phyloP scores from a whole-genome alignment of 2,888 invertebrate species.

The Malachius bipustulatus region DNA sequence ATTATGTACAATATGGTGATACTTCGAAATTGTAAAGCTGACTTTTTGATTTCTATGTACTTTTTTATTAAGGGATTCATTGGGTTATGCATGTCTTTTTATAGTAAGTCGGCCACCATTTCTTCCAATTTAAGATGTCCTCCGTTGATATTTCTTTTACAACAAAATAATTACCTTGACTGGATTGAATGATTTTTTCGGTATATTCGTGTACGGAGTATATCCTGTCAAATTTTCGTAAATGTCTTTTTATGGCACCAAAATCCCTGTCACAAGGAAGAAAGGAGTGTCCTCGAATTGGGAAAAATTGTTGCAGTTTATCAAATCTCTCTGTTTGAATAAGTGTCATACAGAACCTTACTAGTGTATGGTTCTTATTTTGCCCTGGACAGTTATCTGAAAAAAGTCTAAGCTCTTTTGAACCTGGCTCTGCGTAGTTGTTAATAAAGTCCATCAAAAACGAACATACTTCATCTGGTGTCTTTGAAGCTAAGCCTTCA shows the following conservation, averaged over 20 bases:
- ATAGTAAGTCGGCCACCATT: not conserved
- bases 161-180: not conserved
- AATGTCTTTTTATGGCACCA: not conserved
- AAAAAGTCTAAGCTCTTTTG: slow-evolving; percentile 1
- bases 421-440: not conserved
- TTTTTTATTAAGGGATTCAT: not conserved
- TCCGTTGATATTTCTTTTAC: not conserved
- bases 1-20: not conserved
- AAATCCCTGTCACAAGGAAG: slow-evolving; percentile 1
- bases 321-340: not conserved
- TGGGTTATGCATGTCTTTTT: not conserved
- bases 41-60: not conserved
- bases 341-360: not conserved
- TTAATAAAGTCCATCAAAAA: not conserved
- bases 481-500: slow-evolving; percentile 1
- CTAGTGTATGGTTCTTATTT: not conserved
- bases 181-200: not conserved
- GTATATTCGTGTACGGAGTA: not conserved
- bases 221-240: not conserved
- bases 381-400: not conserved
- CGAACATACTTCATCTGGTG: not conserved
- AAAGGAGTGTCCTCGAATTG: slow-evolving; percentile 1
- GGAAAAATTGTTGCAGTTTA: not conserved
- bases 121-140: not conserved
- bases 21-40: not conserved